Evolutionary conservation across 2,888 invertebrate genomes (phyloP).

Genomic region (Cataglyphis rosenhaueri): DNA sequence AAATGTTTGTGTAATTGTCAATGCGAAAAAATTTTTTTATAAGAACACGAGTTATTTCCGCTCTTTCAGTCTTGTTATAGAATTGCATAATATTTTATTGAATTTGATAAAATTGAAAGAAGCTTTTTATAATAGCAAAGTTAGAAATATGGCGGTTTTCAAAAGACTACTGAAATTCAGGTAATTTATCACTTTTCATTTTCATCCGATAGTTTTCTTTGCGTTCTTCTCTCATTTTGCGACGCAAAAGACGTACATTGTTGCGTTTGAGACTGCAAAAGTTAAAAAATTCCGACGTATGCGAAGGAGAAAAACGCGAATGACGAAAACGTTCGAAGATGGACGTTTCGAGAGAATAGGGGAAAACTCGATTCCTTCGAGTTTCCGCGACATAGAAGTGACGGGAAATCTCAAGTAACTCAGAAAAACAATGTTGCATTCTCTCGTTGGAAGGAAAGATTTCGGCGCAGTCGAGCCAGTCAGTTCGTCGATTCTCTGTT

Average conservation of each 20-base stretch:
- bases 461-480: background rate
- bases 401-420: constrained; percentile 60
- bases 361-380: constrained; percentile 62
- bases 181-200: constrained; percentile 8
- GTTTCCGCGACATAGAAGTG: constrained; percentile 56
- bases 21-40: too few species aligned
- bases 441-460: constrained; percentile 7
- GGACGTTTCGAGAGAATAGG: constrained; percentile 20
- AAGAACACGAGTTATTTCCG: too few species aligned
- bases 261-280: constrained; percentile 1
- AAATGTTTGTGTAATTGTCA: too few species aligned
- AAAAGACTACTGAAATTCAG: background rate
- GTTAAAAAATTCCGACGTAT: constrained; percentile 34
- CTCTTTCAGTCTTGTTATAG: too few species aligned
- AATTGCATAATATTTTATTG: too few species aligned
- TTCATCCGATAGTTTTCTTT: background rate
- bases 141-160: background rate
- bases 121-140: background rate
- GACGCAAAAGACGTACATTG: constrained; percentile 1
- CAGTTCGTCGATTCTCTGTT: constrained; percentile 42
- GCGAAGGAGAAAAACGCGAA: background rate
- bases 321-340: constrained; percentile 22
- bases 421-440: constrained; percentile 52
- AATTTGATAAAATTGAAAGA: background rate
- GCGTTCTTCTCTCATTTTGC: background rate